Evolutionary conservation across 2,113 vertebrate genomes (phyloP), one percentile per base, ranked within the genome.

Genomic region (Thunnus thynnus): DNA sequence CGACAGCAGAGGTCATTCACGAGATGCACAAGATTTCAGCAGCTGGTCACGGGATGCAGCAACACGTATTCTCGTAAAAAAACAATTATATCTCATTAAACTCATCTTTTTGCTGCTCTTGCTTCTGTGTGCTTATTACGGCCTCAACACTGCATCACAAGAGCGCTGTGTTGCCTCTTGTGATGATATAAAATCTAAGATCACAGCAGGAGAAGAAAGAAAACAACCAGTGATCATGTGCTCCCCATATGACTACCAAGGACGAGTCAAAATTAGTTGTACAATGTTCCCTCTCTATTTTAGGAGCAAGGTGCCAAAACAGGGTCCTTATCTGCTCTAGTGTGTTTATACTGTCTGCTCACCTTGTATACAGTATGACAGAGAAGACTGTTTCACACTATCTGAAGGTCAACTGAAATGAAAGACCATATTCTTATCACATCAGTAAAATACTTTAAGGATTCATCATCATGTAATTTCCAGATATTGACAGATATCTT

Each of bases 1-100:
- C 5, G 67, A 75, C 80, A 86, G 66, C 72, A 57, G 83, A 84
- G 87, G 88, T 86, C 86, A 73, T 78, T 88, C 68, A 85, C 41
- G 3, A 68, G 65, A 71, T 54, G 12, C 30, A 70, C 9, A 12
- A 20, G 27, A 72, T 11, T 22, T 51, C 5, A 75, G n/a, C 65
- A 82, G 81, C 83, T 62, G 68, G 52, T 62, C 56, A 52, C 18
- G 32, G 36, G 48, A 74, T 58, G 12, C 20, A 27, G 60, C 46
- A 50, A 76, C 12, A 7, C 12, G 7, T 3, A 22, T 22, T n/a
- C 44, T 72, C 13, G 65, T 50, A 46, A 54, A 46, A 54, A 74
- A 75, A 36, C 36, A 60, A 74, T 50, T 0, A 44, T n/a, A 48
- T 27, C 61, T 48, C 51, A 52, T 14, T 71, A 22, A 50, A 48